Conservation (phyloP, 2,113 vertebrate species). For the Abramis brama region DNA sequence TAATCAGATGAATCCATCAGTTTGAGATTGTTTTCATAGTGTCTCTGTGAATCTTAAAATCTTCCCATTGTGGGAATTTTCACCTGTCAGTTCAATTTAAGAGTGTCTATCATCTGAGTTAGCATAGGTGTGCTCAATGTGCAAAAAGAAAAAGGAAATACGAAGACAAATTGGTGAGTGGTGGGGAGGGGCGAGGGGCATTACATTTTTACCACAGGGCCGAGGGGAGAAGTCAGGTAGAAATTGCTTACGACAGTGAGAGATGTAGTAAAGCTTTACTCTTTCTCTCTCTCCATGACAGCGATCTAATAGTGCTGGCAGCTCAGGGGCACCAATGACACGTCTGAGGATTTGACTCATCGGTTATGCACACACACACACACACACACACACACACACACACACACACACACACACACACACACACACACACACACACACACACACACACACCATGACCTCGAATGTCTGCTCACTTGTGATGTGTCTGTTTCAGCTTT, state of each 20-base stretch:
- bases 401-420: neutral
- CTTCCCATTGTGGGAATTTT: neutral
- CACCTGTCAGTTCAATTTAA: neutral
- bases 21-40: slow-evolving; percentile 5
- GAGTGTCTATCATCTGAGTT: neutral
- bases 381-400: neutral
- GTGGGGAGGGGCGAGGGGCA: slow-evolving; percentile 45
- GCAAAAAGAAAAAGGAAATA: neutral
- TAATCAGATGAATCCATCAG: neutral
- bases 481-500: slow-evolving; percentile 1
- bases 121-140: neutral
- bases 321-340: slow-evolving; percentile 43
- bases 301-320: slow-evolving; percentile 64
- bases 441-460: neutral
- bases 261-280: slow-evolving; percentile 55
- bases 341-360: slow-evolving; percentile 38
- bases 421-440: neutral
- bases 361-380: neutral
- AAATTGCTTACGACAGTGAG: slow-evolving; percentile 72
- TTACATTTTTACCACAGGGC: slow-evolving; percentile 65
- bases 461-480: neutral
- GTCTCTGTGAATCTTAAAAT: neutral
- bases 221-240: slow-evolving; percentile 69
- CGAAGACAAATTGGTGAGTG: slow-evolving; percentile 2
- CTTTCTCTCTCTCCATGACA: slow-evolving; percentile 24